Conservation (phyloP, 2,113 vertebrate species). For the Athene noctua region DNA sequence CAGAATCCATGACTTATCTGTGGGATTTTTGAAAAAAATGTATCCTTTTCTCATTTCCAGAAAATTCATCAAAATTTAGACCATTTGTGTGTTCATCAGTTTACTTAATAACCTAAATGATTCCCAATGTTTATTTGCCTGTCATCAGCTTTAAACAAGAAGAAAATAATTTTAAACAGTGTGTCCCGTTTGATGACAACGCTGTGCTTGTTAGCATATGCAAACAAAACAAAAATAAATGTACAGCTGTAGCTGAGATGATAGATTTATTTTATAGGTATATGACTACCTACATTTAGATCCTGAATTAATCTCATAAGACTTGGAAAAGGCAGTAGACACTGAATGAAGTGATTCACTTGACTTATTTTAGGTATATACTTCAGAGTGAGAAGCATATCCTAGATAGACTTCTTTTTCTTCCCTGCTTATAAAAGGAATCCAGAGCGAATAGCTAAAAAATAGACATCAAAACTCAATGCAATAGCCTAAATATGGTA, state of each 20-base stretch:
- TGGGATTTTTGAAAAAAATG: fast-evolving
- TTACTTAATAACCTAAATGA: not conserved
- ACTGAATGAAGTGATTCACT: not conserved
- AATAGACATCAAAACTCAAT: not conserved
- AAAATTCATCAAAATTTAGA: not conserved
- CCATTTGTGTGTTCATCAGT: fast-evolving
- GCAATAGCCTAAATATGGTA: not conserved
- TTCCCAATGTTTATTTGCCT: not conserved
- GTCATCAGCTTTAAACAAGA: not conserved
- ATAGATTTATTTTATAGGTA: not conserved
- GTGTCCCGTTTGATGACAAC: not conserved
- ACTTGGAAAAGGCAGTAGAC: not conserved
- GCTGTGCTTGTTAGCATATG: fast-evolving
- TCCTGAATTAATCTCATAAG: not conserved
- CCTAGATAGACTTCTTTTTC: not conserved
- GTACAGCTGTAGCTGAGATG: not conserved
- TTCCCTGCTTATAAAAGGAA: not conserved
- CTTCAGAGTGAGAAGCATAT: not conserved
- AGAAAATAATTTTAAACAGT: not conserved
- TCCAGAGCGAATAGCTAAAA: not conserved
- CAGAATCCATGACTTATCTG: not conserved
- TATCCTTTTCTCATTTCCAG: not conserved
- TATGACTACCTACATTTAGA: not conserved
- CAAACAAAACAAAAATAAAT: not conserved
- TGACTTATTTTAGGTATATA: not conserved